These are phyloP conservation scores for Microchirus variegatus DNA, from an alignment of 2,797 vertebrate genomes.

Conservation along the genomic window DNA sequence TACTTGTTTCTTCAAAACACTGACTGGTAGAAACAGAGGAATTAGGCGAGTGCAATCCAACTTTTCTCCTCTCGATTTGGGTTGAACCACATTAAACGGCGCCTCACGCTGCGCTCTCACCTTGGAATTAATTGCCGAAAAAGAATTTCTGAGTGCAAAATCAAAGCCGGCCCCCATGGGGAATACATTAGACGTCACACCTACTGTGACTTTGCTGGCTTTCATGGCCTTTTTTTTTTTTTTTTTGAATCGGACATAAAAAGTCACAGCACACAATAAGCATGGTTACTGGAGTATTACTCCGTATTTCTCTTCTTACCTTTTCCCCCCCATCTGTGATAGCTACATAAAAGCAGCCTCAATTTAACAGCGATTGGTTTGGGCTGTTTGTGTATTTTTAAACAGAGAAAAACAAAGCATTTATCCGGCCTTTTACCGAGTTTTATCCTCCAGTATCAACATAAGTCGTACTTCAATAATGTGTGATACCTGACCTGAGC, in stretches of 20 bases:
- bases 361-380: neutral
- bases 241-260: conserved; percentile 21
- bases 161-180: conserved; percentile 15
- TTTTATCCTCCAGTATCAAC: no score
- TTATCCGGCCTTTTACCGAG: no score
- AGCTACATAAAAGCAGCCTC: neutral
- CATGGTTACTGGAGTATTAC: conserved; percentile 11
- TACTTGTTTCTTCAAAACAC: neutral
- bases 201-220: conserved; percentile 43
- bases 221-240: conserved; percentile 33
- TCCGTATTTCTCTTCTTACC: no score
- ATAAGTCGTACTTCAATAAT: no score
- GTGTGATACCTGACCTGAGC: no score
- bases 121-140: conserved; percentile 39
- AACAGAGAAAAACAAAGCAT: no score
- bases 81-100: conserved; percentile 27
- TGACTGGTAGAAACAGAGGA: conserved; percentile 18
- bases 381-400: no score
- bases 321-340: neutral
- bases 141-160: conserved; percentile 36
- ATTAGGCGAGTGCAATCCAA: neutral
- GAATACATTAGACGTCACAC: conserved; percentile 26
- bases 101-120: conserved; percentile 37
- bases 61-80: neutral
- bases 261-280: conserved; percentile 22